Base-by-base conservation (phyloP, 2,797 vertebrate species). In the Enteromius treurensis region DNA sequence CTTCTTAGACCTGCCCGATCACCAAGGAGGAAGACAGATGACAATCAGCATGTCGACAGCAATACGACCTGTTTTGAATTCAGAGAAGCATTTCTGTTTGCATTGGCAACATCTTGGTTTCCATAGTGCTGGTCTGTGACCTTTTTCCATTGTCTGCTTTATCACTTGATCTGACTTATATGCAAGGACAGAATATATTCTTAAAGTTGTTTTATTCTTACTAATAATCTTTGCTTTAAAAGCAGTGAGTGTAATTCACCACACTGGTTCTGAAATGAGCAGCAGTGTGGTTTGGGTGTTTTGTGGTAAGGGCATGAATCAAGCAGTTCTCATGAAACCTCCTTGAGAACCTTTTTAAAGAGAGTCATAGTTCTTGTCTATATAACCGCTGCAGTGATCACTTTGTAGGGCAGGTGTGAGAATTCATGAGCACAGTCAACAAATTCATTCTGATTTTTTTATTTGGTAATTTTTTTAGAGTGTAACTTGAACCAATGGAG, bases 41-140 rank as follows among this genome's bases (percentile, higher is more conserved):
- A 14, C 83, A 88, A 91, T 91, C 88, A 62, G 58, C 32, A 0
- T 68, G 78, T 23, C 55, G n/a, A n/a, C n/a, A n/a, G n/a, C 26
- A 75, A 84, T 79, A 60, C 53, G 58, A 73, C 84, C 79, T 92
- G 90, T 91, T 92, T 91, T 88, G 65, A 90, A 88, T 89, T 88
- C 47, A 90, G 88, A 2, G 32, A 70, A 51, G 77, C 53, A 42
- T 83, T 86, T 26, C 2, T 89, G 90, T 92, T 93, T 82, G 91
- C 82, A 91, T 90, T 94, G 87, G 86, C 88, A 92, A 92, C 92
- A 92, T 3, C 1, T 62, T 45, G 15, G 42, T 80, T 69, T 55
- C 68, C 37, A 74, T 60, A 67, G 49, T 40, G 47, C n/a, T 60
- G 81, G 73, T 81, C 10, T 82, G 51, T 85, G 60, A 49, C 60